Evolutionary conservation across 1,140 invertebrate genomes (phyloP).

Genomic region (Conus betulinus): DNA sequence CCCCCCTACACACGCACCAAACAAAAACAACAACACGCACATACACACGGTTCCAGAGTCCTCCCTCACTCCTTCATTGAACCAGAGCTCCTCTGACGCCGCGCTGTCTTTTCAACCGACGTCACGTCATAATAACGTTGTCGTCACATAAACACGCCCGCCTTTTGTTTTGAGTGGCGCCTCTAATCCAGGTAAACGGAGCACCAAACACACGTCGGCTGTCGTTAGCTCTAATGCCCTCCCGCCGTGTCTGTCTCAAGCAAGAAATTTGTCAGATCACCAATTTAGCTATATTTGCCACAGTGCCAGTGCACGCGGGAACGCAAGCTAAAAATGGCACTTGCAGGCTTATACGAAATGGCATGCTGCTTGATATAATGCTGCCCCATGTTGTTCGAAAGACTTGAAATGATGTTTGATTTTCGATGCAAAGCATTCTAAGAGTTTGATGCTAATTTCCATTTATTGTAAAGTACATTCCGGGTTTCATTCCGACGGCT

Average conservation of each 20-base stretch:
- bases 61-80: background rate
- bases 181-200: background rate
- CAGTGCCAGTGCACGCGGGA: background rate
- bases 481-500: too few species aligned
- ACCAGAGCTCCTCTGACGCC: background rate
- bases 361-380: too few species aligned
- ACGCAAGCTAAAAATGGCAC: background rate
- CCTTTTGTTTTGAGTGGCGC: background rate
- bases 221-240: background rate
- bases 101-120: background rate
- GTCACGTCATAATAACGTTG: background rate
- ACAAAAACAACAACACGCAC: too few species aligned
- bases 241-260: background rate
- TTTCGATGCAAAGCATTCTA: too few species aligned
- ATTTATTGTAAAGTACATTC: too few species aligned
- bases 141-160: background rate
- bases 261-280: constrained; percentile 11
- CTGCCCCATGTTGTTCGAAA: too few species aligned
- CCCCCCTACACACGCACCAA: background rate
- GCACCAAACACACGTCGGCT: background rate
- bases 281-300: background rate
- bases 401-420: too few species aligned
- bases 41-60: too few species aligned
- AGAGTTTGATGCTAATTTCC: too few species aligned
- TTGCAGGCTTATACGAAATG: too few species aligned